Base-by-base conservation (phyloP, 1,140 invertebrate species). In the Trissolcus basalis region DNA sequence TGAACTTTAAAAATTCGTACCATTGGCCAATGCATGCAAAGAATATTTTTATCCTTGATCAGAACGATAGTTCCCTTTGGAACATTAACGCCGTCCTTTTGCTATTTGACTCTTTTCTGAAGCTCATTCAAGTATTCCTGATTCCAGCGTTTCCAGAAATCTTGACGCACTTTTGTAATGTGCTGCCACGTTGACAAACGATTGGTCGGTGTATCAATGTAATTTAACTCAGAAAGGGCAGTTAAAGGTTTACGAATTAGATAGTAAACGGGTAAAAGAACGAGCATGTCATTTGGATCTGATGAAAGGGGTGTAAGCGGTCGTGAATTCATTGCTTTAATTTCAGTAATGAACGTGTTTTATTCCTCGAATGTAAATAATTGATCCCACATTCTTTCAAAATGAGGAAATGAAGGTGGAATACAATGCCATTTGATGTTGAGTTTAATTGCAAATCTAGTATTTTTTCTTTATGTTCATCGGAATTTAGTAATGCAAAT, bases 401-500 rank as follows among this genome's bases (percentile, higher is more conserved):
- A n/a, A n/a, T n/a, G n/a, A n/a, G n/a, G n/a, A n/a, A 13, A 79
- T 32, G 5, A 81, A 51, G 3, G 54, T 41, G 8, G 86, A 50
- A 55, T 80, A 71, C 87, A 5, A 83, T 43, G 11, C 86, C 86
- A 43, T 82, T 83, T 16, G 77, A 67, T 87, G 80, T 10, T 84
- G 82, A 10, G 79, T 27, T 1, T 27, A 27, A 27, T 27, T 27
- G n/a, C n/a, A n/a, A n/a, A n/a, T n/a, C n/a, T n/a, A n/a, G n/a
- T n/a, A n/a, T n/a, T n/a, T n/a, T n/a, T n/a, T n/a, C n/a, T n/a
- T n/a, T n/a, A n/a, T n/a, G n/a, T n/a, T n/a, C n/a, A n/a, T n/a
- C n/a, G n/a, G n/a, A n/a, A n/a, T n/a, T n/a, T n/a, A n/a, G n/a
- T n/a, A n/a, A n/a, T n/a, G n/a, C n/a, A n/a, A n/a, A n/a, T n/a